Evolutionary conservation across 2,888 invertebrate genomes (phyloP).

Genomic region (Ochropleura leucogaster): DNA sequence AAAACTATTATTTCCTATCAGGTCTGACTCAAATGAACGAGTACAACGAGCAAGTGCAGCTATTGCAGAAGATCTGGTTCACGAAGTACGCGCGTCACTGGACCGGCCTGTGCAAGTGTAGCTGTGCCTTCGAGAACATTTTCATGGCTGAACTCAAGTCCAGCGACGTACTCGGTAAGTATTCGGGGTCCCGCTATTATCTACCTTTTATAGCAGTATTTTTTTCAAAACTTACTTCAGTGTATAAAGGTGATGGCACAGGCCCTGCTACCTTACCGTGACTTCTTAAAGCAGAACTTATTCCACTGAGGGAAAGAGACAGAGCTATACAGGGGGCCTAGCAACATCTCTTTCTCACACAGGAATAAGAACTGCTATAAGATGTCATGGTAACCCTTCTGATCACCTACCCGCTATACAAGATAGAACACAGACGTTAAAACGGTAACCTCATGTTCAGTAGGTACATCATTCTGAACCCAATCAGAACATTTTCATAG

Average conservation of each 20-base stretch:
- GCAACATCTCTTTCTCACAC: too few relatives aligned
- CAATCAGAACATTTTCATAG: too few relatives aligned
- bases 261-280: background rate
- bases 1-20: conserved; percentile 52
- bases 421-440: too few relatives aligned
- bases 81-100: conserved; percentile 95
- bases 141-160: conserved; percentile 97
- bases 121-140: conserved; percentile 98
- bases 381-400: too few relatives aligned
- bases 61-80: conserved; percentile 94
- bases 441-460: too few relatives aligned
- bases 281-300: too few relatives aligned
- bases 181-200: background rate
- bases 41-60: conserved; percentile 90
- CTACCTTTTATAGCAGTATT: background rate
- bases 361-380: too few relatives aligned
- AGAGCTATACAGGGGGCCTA: too few relatives aligned
- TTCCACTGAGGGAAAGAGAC: too few relatives aligned
- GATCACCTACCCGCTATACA: too few relatives aligned
- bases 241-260: background rate
- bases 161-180: conserved; percentile 92
- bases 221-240: background rate
- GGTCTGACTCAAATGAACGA: conserved; percentile 92
- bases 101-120: conserved; percentile 94
- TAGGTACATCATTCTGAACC: too few relatives aligned